Evolutionary conservation across 2,888 invertebrate genomes (phyloP), one percentile per base, ranked within the genome.

Genomic region (Synanthedon myopaeformis): DNA sequence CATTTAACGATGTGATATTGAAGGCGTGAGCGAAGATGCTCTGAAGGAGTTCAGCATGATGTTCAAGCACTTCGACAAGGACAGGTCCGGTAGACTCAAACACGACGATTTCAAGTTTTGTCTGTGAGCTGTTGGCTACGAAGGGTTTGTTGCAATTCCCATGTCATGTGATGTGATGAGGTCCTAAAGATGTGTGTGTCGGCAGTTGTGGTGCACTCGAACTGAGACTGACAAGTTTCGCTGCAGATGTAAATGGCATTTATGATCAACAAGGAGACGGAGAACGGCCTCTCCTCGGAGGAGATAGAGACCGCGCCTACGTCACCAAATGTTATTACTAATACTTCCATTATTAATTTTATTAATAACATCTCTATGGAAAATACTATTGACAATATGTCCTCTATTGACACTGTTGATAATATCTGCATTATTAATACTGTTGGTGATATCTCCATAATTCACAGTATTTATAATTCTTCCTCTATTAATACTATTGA

Each of bases 51-150:
- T 85, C 82, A 4, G 13, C 61, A 99, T 99, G 99, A 99, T 99
- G 99, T 99, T 99, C 91, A 97, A 97, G 82, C 99, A 99, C 88
- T 99, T 99, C 87, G 99, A 99, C 91, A 99, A 98, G 88, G 99
- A 99, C 82, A 99, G 99, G 87, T 94, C 96, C 55, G 99, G 99
- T 12, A 94, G 96, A 63, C 91, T 99, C 64, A 97, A 99, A 85
- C 98, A 98, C 75, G 96, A 98, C 88, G 99, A 99, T 89, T 99
- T 99, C 90, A 99, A 99, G 89, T 98, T 98, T 53, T 99, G 99
- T 78, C 91, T 99, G 65, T 92, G 99, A 71, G 99, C 99, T 56
- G 92, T 99, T 65, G 99, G 99, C 54, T 99, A 99, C 84, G 99
- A 99, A 23, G 23, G 23, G 23, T 89, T 28, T 28, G 8, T 28